These are phyloP conservation scores for Eustalomyia histrio DNA, from an alignment of 2,888 invertebrate species.

Conservation along the genomic window DNA sequence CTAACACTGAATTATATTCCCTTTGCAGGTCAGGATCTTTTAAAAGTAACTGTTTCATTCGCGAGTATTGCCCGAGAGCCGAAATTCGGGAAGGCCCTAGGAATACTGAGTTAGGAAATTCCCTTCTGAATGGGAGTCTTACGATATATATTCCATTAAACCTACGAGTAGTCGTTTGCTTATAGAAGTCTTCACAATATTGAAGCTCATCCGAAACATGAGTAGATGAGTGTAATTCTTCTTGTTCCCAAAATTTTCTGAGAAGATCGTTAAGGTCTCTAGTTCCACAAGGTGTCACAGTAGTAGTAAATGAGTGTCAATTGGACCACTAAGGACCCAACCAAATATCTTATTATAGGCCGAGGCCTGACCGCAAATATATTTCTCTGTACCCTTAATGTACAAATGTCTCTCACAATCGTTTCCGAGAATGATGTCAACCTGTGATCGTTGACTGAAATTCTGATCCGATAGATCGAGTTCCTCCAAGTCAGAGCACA, in stretches of 20 bases:
- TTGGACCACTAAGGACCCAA: conserved; percentile 6
- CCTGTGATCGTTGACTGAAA: conserved; percentile 6
- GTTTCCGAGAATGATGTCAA: too few relatives aligned
- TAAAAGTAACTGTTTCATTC: too few relatives aligned
- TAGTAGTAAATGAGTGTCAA: background rate
- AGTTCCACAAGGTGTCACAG: background rate
- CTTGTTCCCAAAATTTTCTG: conserved; percentile 37
- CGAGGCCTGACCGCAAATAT: conserved; percentile 2
- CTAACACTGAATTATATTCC: conserved; percentile 20
- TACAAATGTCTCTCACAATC: background rate
- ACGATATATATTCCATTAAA: conserved; percentile 15
- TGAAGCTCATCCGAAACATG: background rate
- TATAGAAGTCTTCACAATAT: conserved; percentile 32
- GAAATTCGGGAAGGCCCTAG: too few relatives aligned
- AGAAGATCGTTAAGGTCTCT: too few relatives aligned
- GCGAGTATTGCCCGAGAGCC: too few relatives aligned
- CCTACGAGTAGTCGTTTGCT: background rate
- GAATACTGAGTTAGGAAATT: background rate
- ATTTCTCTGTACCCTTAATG: background rate
- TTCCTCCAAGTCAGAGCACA: background rate
- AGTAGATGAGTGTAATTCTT: background rate
- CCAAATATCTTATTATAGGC: conserved; percentile 10
- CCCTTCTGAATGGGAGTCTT: conserved; percentile 14
- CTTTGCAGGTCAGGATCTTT: background rate
- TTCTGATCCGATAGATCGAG: conserved; percentile 12